phyloP scores from a whole-genome alignment of 2,797 vertebrate genomes.

The Lagocephalus sceleratus region DNA sequence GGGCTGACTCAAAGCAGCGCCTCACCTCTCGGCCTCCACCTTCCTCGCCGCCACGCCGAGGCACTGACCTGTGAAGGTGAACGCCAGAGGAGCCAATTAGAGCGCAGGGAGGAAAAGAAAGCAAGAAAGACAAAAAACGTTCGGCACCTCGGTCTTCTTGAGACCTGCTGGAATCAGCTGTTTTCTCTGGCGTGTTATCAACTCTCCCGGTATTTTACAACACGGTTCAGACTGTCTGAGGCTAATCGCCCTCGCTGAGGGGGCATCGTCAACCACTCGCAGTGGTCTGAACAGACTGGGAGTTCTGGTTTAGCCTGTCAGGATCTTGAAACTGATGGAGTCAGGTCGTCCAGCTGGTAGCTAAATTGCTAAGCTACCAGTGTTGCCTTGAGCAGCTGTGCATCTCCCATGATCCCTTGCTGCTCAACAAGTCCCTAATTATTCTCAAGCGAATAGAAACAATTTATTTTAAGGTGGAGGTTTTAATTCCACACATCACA shows the following conservation, averaged over 20 bases:
- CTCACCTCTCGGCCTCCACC: conserved; percentile 46
- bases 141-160: conserved; percentile 3
- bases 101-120: conserved; percentile 28
- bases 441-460: too few species aligned
- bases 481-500: too few species aligned
- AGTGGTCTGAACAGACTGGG: too few species aligned
- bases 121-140: conserved; percentile 17
- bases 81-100: conserved; percentile 65
- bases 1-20: too few species aligned
- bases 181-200: background rate
- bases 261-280: conserved; percentile 36
- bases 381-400: too few species aligned
- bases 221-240: background rate
- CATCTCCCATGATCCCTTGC: too few species aligned
- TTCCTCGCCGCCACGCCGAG: conserved; percentile 28
- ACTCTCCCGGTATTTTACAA: background rate
- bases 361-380: too few species aligned
- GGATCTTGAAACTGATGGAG: too few species aligned
- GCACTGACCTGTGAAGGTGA: conserved; percentile 60
- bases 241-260: conserved; percentile 24
- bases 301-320: too few species aligned
- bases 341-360: too few species aligned
- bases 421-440: too few species aligned
- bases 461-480: too few species aligned
- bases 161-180: background rate